Evolutionary conservation across 2,888 invertebrate species (phyloP).

Genomic region (Dendrolimus pini): DNA sequence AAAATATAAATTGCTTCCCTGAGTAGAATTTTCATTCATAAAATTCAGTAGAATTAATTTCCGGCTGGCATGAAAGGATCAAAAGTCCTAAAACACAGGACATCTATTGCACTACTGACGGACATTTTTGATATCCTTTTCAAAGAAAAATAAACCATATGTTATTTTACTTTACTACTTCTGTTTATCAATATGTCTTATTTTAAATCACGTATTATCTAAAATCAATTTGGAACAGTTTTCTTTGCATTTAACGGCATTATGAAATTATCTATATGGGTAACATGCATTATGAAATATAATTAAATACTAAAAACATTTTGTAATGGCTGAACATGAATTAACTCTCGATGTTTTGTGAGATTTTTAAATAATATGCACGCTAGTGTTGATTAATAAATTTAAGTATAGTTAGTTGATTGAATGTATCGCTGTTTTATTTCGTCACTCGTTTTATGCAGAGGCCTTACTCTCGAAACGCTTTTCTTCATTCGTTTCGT

Average conservation of each 20-base stretch:
- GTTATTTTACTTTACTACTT: conserved; percentile 63
- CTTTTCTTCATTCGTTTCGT: too few species aligned
- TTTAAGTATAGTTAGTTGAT: conserved; percentile 66
- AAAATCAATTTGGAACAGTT: conserved; percentile 73
- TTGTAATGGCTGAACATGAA: conserved; percentile 60
- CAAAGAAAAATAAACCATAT: conserved; percentile 52
- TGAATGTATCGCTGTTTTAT: conserved; percentile 57
- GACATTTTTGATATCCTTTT: conserved; percentile 67
- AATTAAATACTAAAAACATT: conserved; percentile 53
- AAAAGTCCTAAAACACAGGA: too few species aligned
- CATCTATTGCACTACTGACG: too few species aligned
- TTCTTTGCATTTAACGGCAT: conserved; percentile 62
- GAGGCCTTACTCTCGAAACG: too few species aligned
- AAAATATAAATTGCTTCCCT: too few species aligned
- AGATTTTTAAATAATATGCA: conserved; percentile 65
- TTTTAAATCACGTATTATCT: conserved; percentile 69
- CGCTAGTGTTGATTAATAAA: conserved; percentile 70
- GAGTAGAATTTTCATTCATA: too few species aligned
- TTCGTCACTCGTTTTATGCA: conserved; percentile 24
- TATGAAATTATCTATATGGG: conserved; percentile 59
- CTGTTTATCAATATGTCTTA: conserved; percentile 62
- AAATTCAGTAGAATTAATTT: too few species aligned
- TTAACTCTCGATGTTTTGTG: conserved; percentile 65
- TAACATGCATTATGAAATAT: conserved; percentile 22
- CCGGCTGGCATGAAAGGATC: too few species aligned